phyloP scores from a whole-genome alignment of 2,888 invertebrate species.

The Stegophylla sp. region DNA sequence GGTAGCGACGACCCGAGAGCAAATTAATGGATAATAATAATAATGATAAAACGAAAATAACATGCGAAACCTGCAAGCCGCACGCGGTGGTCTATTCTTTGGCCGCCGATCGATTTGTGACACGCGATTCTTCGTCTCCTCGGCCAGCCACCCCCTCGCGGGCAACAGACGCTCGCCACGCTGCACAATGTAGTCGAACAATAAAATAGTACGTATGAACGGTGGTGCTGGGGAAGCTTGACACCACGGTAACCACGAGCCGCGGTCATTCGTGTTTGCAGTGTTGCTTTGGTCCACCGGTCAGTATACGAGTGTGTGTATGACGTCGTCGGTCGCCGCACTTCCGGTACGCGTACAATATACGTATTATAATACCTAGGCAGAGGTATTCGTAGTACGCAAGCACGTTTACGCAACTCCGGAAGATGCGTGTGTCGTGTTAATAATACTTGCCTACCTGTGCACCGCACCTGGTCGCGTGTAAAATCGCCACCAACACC shows the following conservation, averaged over 20 bases:
- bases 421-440: not conserved
- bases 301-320: not conserved
- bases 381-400: not conserved
- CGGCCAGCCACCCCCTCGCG: not conserved
- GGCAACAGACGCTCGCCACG: too few relatives aligned
- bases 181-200: not conserved
- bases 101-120: not conserved
- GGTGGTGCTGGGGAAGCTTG: not conserved
- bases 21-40: not conserved
- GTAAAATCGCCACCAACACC: not conserved
- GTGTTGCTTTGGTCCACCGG: conserved; percentile 1
- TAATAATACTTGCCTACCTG: not conserved
- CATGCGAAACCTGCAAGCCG: not conserved
- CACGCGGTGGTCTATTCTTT: too few relatives aligned
- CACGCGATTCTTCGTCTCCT: not conserved
- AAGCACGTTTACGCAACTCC: too few relatives aligned
- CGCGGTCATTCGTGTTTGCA: too few relatives aligned
- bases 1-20: not conserved
- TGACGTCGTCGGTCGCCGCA: not conserved
- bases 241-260: conserved; percentile 17
- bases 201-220: not conserved
- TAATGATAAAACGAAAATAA: not conserved
- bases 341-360: not conserved
- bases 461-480: not conserved
- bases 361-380: not conserved